Evolutionary conservation across 2,888 invertebrate genomes (phyloP), one percentile per base, ranked within the genome.

Genomic region (Melangyna quadrimaculata): DNA sequence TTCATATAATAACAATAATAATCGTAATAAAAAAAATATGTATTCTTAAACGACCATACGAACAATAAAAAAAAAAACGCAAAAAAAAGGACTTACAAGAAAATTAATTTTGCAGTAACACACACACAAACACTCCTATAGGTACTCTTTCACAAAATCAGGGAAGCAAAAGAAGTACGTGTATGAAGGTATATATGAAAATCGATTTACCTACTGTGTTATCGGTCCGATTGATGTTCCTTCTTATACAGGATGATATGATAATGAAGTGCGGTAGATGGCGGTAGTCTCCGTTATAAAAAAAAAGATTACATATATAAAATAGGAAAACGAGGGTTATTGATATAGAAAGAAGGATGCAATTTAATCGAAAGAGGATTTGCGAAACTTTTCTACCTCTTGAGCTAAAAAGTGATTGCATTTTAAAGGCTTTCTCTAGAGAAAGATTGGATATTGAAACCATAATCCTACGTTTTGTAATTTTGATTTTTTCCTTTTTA

Each of bases 361-460:
- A 81, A 81, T 81, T 73, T 86, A 81, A 86, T 81, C 86, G 81
- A 86, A 86, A 86, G 77, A 73, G 86, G 86, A 86, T 86, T 86
- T 81, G 77, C 14, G 35, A 80, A 84, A 84, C 53, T 79, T 80
- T 84, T 67, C 48, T 77, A 81, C 77, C 73, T 86, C 37, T 40
- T 43, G 55, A 78, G n/a, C 19, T 67, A 70, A 59, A 70, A 48
- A 57, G 51, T 73, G 81, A 78, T 81, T 86, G 80, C 86, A 86
- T 77, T 86, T 86, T 24, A 81, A 59, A 77, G 81, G 81, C 73
- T 86, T 86, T 81, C 43, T 63, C 22, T 80, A 32, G 19, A 32
- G 19, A 65, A 37, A 67, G 73, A 75, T 65, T 78, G 55, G 45
- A 86, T 77, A 81, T 86, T 81, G 81, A 78, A 78, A 65, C 37